These are phyloP conservation scores for Microhierax caerulescens DNA, from an alignment of 2,797 vertebrate species.

Conservation along the genomic window DNA sequence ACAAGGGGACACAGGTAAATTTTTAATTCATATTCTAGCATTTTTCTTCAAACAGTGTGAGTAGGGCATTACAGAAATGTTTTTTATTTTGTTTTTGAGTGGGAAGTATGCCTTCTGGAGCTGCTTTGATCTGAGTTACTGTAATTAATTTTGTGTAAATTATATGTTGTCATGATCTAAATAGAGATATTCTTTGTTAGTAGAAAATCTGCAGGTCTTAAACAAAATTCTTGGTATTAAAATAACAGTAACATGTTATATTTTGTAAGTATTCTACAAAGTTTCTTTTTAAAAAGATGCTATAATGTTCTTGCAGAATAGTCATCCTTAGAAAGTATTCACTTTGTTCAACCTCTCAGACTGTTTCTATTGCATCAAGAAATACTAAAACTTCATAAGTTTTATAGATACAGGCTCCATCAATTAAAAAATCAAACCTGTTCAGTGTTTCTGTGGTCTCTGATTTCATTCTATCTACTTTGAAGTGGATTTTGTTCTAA, in stretches of 20 bases:
- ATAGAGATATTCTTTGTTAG: neutral
- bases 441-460: neutral
- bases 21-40: slow-evolving; percentile 61
- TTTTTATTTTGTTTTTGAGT: neutral
- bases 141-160: slow-evolving; percentile 56
- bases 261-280: neutral
- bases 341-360: neutral
- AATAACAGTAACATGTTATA: neutral
- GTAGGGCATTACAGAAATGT: slow-evolving; percentile 8
- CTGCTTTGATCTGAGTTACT: slow-evolving; percentile 26
- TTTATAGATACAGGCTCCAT: neutral
- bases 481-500: neutral
- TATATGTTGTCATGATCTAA: neutral
- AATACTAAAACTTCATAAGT: neutral
- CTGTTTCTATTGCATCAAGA: neutral
- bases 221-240: neutral
- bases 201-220: neutral
- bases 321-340: neutral
- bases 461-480: neutral
- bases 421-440: neutral
- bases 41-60: slow-evolving; percentile 33
- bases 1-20: slow-evolving; percentile 74
- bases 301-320: neutral
- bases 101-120: slow-evolving; percentile 30
- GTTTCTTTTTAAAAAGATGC: neutral